Evolutionary conservation across 2,797 vertebrate species (phyloP).

Genomic region (Crossoptilon crossoptilon): DNA sequence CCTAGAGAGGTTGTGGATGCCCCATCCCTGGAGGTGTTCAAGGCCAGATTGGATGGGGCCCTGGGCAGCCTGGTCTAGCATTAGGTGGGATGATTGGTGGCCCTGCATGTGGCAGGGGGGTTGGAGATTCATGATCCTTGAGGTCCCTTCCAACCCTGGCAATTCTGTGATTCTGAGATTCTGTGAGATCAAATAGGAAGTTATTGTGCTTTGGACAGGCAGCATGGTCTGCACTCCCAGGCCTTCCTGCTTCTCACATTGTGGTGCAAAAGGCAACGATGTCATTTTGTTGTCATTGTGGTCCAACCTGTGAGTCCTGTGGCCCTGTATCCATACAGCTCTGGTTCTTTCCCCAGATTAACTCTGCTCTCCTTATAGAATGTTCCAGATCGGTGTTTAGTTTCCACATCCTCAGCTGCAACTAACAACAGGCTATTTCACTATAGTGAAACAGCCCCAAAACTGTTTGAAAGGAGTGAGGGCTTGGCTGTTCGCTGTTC

Average conservation of each 20-base stretch:
- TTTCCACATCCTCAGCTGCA: not conserved
- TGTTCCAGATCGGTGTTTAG: not conserved
- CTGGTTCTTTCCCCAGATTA: not conserved
- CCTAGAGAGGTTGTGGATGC: too few species aligned
- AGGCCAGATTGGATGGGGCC: too few species aligned
- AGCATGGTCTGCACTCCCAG: not conserved
- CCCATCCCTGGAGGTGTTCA: too few species aligned
- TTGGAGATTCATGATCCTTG: too few species aligned
- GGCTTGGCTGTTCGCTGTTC: conserved; percentile 14
- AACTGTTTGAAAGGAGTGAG: conserved; percentile 27
- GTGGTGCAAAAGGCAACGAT: accelerated
- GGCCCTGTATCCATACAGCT: not conserved
- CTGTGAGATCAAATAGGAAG: not conserved
- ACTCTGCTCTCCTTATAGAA: not conserved
- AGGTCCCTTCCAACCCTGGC: too few species aligned
- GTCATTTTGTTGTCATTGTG: not conserved
- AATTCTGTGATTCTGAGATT: too few species aligned
- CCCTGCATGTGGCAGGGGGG: too few species aligned
- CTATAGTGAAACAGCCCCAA: not conserved
- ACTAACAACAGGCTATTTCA: not conserved
- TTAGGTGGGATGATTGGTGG: too few species aligned
- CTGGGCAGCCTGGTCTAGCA: too few species aligned
- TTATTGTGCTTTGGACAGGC: not conserved
- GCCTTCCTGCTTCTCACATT: accelerated
- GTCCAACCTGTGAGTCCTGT: not conserved